Percentiles rank a stretch among this genome's conserved stretches.
phyloP scores from a whole-genome alignment of 2,888 invertebrate species.

The Cristatella mucedo region DNA sequence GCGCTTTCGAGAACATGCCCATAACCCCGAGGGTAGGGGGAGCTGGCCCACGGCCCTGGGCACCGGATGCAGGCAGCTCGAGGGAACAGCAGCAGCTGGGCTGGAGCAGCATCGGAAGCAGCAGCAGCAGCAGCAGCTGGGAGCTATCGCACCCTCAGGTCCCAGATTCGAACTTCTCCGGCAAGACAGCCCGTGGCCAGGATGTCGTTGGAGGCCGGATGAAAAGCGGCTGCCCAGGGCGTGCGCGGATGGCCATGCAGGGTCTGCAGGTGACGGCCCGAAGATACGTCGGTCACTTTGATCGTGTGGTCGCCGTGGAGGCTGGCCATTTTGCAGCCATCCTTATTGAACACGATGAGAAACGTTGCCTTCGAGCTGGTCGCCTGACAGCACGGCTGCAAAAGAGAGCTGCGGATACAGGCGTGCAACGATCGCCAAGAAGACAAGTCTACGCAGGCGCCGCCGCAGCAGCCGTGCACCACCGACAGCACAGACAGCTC shows the following conservation, averaged over 20 bases:
- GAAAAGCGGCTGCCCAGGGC: slow-evolving; percentile 78
- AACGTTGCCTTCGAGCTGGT: slow-evolving; percentile 63
- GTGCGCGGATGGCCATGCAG: slow-evolving; percentile 68
- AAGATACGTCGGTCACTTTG: slow-evolving; percentile 62
- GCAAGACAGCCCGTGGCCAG: slow-evolving; percentile 73
- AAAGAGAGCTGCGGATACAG: no score
- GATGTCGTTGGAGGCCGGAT: slow-evolving; percentile 64
- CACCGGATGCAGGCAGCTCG: no score
- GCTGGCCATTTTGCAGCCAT: slow-evolving; percentile 57
- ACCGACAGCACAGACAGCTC: no score
- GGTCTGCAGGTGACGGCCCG: slow-evolving; percentile 59
- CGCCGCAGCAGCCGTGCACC: no score
- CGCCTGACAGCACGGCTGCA: slow-evolving; percentile 39
- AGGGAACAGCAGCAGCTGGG: no score
- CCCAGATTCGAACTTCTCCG: slow-evolving; percentile 79
- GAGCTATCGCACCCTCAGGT: slow-evolving; percentile 55
- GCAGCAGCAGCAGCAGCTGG: slow-evolving; percentile 14
- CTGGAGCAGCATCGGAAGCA: background rate
- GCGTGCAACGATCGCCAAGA: no score
- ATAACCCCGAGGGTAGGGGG: no score
- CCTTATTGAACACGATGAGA: slow-evolving; percentile 71
- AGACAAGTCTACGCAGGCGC: no score
- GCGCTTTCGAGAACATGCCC: no score
- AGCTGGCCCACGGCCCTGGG: no score
- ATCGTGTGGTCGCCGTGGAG: slow-evolving; percentile 78